Percentiles rank a stretch among this genome's conserved stretches.
These are phyloP conservation scores for Notothenia rossii DNA, from an alignment of 2,113 vertebrate species.

Conservation along the genomic window DNA sequence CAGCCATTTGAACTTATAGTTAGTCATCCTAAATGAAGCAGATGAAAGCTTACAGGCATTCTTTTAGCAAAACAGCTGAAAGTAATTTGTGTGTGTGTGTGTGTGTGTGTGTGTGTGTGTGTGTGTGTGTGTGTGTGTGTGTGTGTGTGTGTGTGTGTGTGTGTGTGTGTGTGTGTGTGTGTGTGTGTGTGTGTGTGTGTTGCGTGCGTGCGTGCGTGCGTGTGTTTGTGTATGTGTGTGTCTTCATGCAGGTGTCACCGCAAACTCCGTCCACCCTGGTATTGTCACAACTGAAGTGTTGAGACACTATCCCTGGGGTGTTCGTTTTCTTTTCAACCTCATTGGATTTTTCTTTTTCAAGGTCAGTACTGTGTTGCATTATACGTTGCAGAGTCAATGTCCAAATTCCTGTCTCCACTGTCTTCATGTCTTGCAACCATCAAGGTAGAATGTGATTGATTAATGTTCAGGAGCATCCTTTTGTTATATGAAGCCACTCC, in stretches of 20 bases:
- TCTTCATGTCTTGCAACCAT: not conserved
- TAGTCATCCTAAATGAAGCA: not conserved
- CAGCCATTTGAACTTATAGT: not conserved
- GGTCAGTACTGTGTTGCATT: slow-evolving; percentile 74
- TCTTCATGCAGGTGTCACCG: slow-evolving; percentile 83
- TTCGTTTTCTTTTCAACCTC: slow-evolving; percentile 73
- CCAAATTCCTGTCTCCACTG: not conserved
- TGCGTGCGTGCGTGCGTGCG: not conserved
- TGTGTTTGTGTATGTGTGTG: not conserved
- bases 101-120: not conserved
- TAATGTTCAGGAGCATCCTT: not conserved
- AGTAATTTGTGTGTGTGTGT: slow-evolving; percentile 1
- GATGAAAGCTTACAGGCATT: not conserved
- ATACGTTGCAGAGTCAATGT: not conserved
- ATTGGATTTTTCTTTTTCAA: slow-evolving; percentile 86
- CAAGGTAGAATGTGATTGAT: not conserved
- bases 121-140: not conserved
- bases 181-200: too few species aligned
- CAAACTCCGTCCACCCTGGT: slow-evolving; percentile 87
- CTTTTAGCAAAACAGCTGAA: not conserved
- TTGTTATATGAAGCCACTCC: not conserved
- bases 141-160: not conserved
- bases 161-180: slow-evolving; percentile 1
- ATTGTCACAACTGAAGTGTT: slow-evolving; percentile 86
- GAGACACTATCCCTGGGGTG: slow-evolving; percentile 66